phyloP scores from a whole-genome alignment of 2,113 vertebrate genomes.

The Nesogale talazaci region DNA sequence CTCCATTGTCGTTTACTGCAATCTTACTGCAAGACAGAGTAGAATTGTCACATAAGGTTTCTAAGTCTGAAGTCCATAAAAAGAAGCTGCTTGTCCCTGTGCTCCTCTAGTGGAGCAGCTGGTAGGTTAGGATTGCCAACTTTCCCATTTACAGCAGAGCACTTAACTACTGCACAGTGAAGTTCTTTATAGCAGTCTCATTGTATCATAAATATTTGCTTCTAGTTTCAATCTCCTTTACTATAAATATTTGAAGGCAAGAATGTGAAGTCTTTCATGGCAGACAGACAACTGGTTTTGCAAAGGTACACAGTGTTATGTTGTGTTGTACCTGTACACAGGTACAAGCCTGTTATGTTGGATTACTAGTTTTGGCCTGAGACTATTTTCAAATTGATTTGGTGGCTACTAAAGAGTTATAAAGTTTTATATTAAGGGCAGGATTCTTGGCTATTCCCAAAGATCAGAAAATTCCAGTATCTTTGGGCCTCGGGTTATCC shows the following conservation, averaged over 20 bases:
- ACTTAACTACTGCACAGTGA: too few relatives aligned
- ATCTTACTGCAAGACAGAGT: too few relatives aligned
- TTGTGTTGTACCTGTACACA: too few relatives aligned
- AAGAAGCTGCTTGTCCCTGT: too few relatives aligned
- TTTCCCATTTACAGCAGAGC: too few relatives aligned
- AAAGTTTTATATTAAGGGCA: not conserved
- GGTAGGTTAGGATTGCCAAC: too few relatives aligned
- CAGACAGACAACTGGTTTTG: too few relatives aligned
- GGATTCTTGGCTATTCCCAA: constrained; percentile 17
- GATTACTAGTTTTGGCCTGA: not conserved
- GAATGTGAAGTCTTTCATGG: not conserved
- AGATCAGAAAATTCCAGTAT: constrained; percentile 33
- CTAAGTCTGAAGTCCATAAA: too few relatives aligned
- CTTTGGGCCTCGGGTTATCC: not conserved
- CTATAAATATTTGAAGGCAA: constrained; percentile 3
- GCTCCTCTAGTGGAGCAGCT: too few relatives aligned
- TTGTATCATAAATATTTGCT: constrained; percentile 7
- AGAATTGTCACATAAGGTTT: too few relatives aligned
- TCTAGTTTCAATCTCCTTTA: not conserved
- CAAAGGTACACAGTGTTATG: too few relatives aligned
- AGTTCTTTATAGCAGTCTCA: not conserved
- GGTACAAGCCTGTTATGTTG: not conserved
- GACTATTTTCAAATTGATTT: constrained; percentile 54
- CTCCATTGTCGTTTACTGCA: too few relatives aligned
- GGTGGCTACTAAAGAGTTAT: constrained; percentile 35